A percentile compares a stretch with the other conserved stretches of the same genome.
These are phyloP conservation scores for Pseudoips prasinana DNA, from an alignment of 2,888 invertebrate species.

Conservation along the genomic window DNA sequence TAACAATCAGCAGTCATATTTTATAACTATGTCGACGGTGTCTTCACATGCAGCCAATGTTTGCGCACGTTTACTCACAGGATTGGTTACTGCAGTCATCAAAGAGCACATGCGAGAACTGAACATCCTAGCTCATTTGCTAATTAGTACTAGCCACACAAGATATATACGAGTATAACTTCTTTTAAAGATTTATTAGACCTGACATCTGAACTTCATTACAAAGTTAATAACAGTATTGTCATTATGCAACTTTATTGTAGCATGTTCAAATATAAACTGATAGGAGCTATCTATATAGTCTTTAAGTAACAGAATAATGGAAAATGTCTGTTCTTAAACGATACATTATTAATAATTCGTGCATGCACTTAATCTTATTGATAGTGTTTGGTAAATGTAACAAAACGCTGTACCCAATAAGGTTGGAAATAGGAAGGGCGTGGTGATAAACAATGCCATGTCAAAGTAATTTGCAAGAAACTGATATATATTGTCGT, in stretches of 20 bases:
- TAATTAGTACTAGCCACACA: too few relatives aligned
- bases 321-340: slow-evolving; percentile 19
- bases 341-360: slow-evolving; percentile 32
- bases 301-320: slow-evolving; percentile 24
- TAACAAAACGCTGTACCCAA: slow-evolving; percentile 18
- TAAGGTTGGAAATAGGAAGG: slow-evolving; percentile 18
- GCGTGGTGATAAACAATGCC: slow-evolving; percentile 17
- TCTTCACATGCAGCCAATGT: too few relatives aligned
- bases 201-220: slow-evolving; percentile 27
- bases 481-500: too few relatives aligned
- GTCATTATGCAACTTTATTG: slow-evolving; percentile 36
- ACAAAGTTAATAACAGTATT: slow-evolving; percentile 28
- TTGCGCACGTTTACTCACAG: too few relatives aligned
- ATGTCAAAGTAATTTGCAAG: slow-evolving; percentile 19
- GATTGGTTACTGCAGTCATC: too few relatives aligned
- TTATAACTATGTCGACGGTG: too few relatives aligned
- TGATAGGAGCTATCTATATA: too few relatives aligned
- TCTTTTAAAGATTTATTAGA: slow-evolving; percentile 13
- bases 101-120: too few relatives aligned
- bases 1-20: too few relatives aligned
- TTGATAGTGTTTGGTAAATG: slow-evolving; percentile 17
- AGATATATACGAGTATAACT: too few relatives aligned
- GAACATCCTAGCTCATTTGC: too few relatives aligned
- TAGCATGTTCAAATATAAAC: slow-evolving; percentile 31
- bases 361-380: slow-evolving; percentile 26